phyloP scores from a whole-genome alignment of 2,888 invertebrate species.

The Athalia rosae region DNA sequence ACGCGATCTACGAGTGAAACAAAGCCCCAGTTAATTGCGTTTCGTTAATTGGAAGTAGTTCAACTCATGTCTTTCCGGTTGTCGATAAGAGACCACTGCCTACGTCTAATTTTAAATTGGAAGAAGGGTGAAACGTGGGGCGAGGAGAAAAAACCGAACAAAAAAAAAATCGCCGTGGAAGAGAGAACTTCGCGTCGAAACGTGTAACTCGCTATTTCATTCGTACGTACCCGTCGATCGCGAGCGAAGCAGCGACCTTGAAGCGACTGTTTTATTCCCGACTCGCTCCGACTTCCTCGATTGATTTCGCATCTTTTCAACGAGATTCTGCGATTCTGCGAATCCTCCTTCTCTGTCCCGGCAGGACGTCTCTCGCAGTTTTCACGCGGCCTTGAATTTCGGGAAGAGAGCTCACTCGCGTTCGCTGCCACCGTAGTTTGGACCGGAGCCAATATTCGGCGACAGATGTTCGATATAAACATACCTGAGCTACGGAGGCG shows the following conservation, averaged over 20 bases:
- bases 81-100: constrained; percentile 23
- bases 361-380: too few species aligned
- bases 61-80: constrained; percentile 25
- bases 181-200: not conserved
- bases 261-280: too few species aligned
- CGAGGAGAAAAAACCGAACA: not conserved
- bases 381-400: not conserved
- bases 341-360: too few species aligned
- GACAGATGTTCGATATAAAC: constrained; percentile 22
- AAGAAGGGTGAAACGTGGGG: not conserved
- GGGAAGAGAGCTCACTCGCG: not conserved
- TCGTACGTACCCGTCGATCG: too few species aligned
- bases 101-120: constrained; percentile 12
- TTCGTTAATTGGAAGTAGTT: constrained; percentile 37
- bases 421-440: not conserved
- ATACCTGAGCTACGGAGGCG: not conserved
- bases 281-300: too few species aligned
- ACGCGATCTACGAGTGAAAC: constrained; percentile 16
- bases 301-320: too few species aligned
- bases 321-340: too few species aligned
- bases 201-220: too few species aligned
- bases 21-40: constrained; percentile 33
- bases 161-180: not conserved
- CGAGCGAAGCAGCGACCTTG: too few species aligned
- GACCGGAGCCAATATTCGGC: not conserved